These are phyloP conservation scores for Cygnus atratus DNA, from an alignment of 2,113 vertebrate genomes.

Conservation along the genomic window DNA sequence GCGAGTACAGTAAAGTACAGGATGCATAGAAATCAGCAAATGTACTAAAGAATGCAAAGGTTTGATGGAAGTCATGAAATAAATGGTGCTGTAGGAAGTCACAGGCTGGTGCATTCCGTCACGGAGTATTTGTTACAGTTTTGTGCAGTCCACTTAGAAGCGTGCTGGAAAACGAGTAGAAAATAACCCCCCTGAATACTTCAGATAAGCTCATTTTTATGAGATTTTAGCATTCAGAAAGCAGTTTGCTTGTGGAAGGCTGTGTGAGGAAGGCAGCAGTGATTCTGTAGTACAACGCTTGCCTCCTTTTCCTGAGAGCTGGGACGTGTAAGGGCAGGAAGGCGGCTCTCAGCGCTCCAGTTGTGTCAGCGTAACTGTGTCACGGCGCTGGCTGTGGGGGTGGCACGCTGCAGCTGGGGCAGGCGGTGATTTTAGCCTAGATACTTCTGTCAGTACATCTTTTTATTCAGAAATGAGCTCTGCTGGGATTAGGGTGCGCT, in stretches of 20 bases:
- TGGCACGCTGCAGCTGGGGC: rapidly evolving
- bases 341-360: not conserved
- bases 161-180: not conserved
- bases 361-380: not conserved
- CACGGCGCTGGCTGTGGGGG: rapidly evolving
- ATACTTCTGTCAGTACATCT: not conserved
- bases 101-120: not conserved
- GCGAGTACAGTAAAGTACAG: not conserved
- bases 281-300: not conserved
- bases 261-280: not conserved
- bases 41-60: not conserved
- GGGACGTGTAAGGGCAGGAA: not conserved
- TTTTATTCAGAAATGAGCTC: not conserved
- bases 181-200: not conserved
- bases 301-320: not conserved
- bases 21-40: not conserved
- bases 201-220: not conserved
- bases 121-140: not conserved
- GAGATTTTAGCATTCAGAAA: not conserved
- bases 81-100: not conserved
- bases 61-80: not conserved
- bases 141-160: not conserved
- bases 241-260: not conserved
- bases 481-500: not conserved
- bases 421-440: not conserved